Conservation (phyloP, 2,888 invertebrate genomes). For the Plagodis dolabraria region DNA sequence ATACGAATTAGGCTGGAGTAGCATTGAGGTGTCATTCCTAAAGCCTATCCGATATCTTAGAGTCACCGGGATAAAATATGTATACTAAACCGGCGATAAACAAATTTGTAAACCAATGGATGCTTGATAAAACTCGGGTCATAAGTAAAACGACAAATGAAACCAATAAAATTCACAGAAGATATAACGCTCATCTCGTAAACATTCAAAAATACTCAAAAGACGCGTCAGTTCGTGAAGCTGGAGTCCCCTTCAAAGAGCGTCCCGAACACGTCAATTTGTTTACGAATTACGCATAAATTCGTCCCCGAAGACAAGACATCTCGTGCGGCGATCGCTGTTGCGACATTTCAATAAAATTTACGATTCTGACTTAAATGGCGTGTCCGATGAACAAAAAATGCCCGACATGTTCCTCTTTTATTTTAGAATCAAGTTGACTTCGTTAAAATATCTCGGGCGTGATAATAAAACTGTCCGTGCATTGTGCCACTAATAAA, state of each 20-base stretch:
- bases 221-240: slow-evolving; percentile 77
- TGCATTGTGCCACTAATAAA: slow-evolving; percentile 64
- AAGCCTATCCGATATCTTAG: slow-evolving; percentile 68
- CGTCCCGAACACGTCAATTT: slow-evolving; percentile 80
- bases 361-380: slow-evolving; percentile 84
- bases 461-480: slow-evolving; percentile 76
- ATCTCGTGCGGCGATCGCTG: slow-evolving; percentile 82
- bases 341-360: slow-evolving; percentile 85
- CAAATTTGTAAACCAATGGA: slow-evolving; percentile 23
- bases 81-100: slow-evolving; percentile 24
- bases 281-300: slow-evolving; percentile 84
- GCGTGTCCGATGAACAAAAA: slow-evolving; percentile 80
- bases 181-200: slow-evolving; percentile 54
- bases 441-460: slow-evolving; percentile 82
- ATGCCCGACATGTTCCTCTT: slow-evolving; percentile 74
- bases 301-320: slow-evolving; percentile 81
- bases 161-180: slow-evolving; percentile 52
- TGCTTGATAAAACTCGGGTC: slow-evolving; percentile 34
- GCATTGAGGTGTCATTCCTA: slow-evolving; percentile 75
- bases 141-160: slow-evolving; percentile 42
- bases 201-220: slow-evolving; percentile 64
- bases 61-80: slow-evolving; percentile 38
- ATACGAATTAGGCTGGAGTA: slow-evolving; percentile 65
- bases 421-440: slow-evolving; percentile 74
- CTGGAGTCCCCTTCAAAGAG: slow-evolving; percentile 70